phyloP scores from a whole-genome alignment of 1,140 invertebrate species.

The Papilio machaon region DNA sequence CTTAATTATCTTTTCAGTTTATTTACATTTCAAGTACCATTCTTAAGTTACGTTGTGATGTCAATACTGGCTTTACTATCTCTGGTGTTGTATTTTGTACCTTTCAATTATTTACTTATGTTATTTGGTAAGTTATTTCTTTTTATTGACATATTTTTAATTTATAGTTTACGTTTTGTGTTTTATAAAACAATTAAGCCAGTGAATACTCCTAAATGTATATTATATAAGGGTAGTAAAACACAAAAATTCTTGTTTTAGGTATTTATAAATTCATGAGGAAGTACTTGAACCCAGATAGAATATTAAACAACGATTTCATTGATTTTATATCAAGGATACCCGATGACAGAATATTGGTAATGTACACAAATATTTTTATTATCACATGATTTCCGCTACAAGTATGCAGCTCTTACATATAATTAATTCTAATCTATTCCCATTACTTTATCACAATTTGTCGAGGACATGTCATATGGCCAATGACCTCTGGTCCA shows the following conservation, averaged over 20 bases:
- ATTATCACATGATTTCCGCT: constrained; percentile 17
- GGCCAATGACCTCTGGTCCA: neutral
- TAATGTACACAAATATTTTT: constrained; percentile 76
- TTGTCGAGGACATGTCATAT: neutral
- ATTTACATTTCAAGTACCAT: constrained; percentile 97
- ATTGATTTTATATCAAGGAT: constrained; percentile 97
- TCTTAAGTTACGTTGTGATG: constrained; percentile 95
- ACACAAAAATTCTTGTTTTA: constrained; percentile 82
- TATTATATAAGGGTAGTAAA: constrained; percentile 2
- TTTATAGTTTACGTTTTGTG: neutral
- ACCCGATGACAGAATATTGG: constrained; percentile 95
- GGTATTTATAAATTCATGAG: constrained; percentile 98
- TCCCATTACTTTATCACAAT: constrained; percentile 7
- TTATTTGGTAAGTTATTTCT: constrained; percentile 63
- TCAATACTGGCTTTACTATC: constrained; percentile 85
- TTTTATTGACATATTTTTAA: neutral
- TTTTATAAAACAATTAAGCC: neutral
- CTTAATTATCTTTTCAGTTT: constrained; percentile 85
- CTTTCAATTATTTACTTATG: constrained; percentile 94
- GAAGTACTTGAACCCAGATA: constrained; percentile 94
- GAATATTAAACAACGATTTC: constrained; percentile 97
- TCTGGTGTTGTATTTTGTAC: constrained; percentile 93
- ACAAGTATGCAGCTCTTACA: neutral
- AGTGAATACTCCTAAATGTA: too few species aligned
- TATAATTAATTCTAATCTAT: constrained; percentile 26